Conservation (phyloP, 2,888 invertebrate species). For the Eurois occulta region DNA sequence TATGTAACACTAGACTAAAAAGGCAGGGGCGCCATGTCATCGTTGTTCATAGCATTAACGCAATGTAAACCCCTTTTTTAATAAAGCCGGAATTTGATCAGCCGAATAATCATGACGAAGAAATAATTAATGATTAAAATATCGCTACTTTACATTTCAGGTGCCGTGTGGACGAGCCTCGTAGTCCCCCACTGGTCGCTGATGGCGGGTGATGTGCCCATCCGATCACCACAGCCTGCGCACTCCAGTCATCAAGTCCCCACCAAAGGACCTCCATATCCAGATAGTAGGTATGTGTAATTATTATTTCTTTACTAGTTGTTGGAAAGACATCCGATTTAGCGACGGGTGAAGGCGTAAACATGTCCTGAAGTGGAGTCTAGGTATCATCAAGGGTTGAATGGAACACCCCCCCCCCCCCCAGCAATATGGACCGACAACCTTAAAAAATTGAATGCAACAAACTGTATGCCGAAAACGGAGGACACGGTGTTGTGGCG, state of each 20-base stretch:
- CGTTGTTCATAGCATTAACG: not conserved
- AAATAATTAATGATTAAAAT: not conserved
- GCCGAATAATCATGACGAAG: not conserved
- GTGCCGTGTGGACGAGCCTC: not conserved
- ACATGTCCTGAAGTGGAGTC: no score
- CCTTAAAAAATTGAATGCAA: no score
- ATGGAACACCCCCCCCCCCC: no score
- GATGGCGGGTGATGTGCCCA: not conserved
- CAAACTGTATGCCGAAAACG: no score
- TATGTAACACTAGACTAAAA: not conserved
- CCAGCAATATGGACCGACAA: no score
- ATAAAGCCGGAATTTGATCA: no score
- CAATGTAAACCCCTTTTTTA: no score
- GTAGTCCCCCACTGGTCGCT: not conserved
- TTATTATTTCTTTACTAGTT: not conserved
- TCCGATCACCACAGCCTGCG: not conserved
- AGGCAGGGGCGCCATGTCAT: not conserved
- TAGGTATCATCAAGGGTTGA: no score
- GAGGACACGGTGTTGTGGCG: not conserved
- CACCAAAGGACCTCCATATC: not conserved
- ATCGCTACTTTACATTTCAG: not conserved
- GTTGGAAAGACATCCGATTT: no score
- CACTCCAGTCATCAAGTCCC: not conserved
- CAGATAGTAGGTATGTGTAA: not conserved
- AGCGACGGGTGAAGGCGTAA: no score